Percentiles rank a stretch among this genome's conserved stretches.
Conservation (phyloP, 2,113 vertebrate genomes). For the Hypanus sabinus region DNA sequence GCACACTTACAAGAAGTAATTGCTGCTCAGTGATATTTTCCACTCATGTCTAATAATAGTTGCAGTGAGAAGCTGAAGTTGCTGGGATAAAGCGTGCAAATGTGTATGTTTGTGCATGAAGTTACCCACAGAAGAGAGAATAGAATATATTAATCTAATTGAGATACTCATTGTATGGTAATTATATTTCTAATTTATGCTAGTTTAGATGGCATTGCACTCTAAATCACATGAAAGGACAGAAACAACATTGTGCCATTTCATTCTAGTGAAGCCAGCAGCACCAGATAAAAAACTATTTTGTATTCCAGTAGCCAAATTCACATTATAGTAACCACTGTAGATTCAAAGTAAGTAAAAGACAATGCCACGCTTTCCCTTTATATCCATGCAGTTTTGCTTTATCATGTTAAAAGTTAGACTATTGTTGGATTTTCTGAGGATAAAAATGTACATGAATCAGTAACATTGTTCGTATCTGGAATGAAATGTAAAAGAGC, state of each 20-base stretch:
- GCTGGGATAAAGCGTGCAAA: not conserved
- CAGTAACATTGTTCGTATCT: conserved; percentile 33
- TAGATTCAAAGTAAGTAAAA: not conserved
- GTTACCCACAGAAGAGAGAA: not conserved
- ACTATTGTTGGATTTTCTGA: not conserved
- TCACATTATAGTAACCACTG: not conserved
- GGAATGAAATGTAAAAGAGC: not conserved
- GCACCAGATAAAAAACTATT: not conserved
- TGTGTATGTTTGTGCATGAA: not conserved
- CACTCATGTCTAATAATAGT: not conserved
- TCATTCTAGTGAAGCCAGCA: not conserved
- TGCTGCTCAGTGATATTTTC: not conserved
- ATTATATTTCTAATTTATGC: conserved; percentile 1
- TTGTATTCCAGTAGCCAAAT: not conserved
- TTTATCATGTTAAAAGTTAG: not conserved
- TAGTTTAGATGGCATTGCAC: not conserved
- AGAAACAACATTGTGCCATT: not conserved
- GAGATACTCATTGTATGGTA: not conserved
- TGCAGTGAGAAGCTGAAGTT: not conserved
- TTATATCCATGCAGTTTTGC: not conserved
- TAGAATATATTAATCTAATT: not conserved
- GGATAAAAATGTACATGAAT: not conserved
- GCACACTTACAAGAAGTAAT: not conserved
- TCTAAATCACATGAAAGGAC: not conserved
- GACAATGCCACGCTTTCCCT: not conserved